Percentiles rank a stretch among this genome's conserved stretches.
Conservation (phyloP, 2,888 invertebrate species). For the Micropterix aruncella region DNA sequence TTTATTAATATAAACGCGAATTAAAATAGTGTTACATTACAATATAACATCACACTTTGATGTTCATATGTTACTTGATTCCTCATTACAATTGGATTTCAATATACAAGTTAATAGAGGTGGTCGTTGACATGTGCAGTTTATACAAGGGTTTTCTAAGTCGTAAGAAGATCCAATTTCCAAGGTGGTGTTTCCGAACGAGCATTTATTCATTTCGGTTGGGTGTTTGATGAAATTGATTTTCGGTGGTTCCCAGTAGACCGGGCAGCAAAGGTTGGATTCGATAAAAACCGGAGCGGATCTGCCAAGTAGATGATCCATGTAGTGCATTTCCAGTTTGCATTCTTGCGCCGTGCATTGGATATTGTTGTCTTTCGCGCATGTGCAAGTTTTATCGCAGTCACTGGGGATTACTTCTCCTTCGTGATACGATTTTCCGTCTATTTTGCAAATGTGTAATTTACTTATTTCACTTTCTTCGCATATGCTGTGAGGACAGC, state of each 20-base stretch:
- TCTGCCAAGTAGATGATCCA: neutral
- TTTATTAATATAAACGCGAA: too few species aligned
- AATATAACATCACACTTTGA: too few species aligned
- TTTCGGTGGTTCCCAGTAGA: conserved; percentile 10
- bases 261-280: conserved; percentile 8
- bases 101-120: neutral
- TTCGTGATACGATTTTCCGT: neutral
- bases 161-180: neutral
- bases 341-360: neutral
- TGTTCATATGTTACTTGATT: too few species aligned
- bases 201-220: neutral
- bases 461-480: neutral
- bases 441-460: neutral
- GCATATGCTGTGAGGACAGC: neutral
- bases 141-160: neutral
- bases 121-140: neutral
- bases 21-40: too few species aligned
- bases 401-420: neutral
- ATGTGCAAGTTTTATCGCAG: neutral
- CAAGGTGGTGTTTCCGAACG: neutral
- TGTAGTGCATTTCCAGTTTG: neutral
- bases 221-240: conserved; percentile 5
- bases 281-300: neutral
- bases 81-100: neutral
- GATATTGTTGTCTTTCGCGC: neutral